These are phyloP conservation scores for Caenorhabditis sp. DNA, from an alignment of 2,888 invertebrate genomes.

Conservation along the genomic window DNA sequence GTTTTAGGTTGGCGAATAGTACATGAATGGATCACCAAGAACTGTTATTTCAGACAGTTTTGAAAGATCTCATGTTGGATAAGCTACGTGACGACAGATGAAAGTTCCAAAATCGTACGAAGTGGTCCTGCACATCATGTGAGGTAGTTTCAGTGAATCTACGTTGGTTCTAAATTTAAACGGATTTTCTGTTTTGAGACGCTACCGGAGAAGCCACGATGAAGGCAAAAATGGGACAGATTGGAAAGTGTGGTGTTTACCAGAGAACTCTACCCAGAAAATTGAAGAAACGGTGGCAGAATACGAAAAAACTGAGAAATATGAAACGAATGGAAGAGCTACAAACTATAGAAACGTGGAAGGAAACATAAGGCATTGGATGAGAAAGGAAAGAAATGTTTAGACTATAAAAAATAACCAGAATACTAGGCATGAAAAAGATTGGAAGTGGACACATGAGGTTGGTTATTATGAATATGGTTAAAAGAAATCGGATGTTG, in stretches of 20 bases:
- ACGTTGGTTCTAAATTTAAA: conserved; percentile 2
- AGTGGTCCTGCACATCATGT: not conserved
- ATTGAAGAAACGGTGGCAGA: not conserved
- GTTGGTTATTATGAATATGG: conserved; percentile 56
- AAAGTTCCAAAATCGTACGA: not conserved
- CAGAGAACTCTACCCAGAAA: conserved; percentile 12
- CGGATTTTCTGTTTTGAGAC: not conserved
- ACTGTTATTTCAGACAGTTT: conserved; percentile 26
- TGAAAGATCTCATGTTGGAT: not conserved
- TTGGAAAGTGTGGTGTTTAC: not conserved
- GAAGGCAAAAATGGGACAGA: conserved; percentile 36
- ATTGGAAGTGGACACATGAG: conserved; percentile 21
- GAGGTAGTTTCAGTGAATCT: conserved; percentile 30
- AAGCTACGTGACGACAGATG: not conserved
- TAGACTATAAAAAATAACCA: conserved; percentile 22
- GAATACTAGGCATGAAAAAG: conserved; percentile 32
- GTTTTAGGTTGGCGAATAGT: conserved; percentile 33
- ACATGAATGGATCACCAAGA: conserved; percentile 43
- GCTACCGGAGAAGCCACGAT: conserved; percentile 38
- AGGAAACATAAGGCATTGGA: conserved; percentile 6
- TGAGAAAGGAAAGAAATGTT: not conserved
- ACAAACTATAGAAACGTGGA: conserved; percentile 15
- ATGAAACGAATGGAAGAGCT: not conserved
- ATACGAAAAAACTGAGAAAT: not conserved
- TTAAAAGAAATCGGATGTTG: conserved; percentile 18